Evolutionary conservation across 2,888 invertebrate species (phyloP).

Genomic region (Acanthosepion esculentum): DNA sequence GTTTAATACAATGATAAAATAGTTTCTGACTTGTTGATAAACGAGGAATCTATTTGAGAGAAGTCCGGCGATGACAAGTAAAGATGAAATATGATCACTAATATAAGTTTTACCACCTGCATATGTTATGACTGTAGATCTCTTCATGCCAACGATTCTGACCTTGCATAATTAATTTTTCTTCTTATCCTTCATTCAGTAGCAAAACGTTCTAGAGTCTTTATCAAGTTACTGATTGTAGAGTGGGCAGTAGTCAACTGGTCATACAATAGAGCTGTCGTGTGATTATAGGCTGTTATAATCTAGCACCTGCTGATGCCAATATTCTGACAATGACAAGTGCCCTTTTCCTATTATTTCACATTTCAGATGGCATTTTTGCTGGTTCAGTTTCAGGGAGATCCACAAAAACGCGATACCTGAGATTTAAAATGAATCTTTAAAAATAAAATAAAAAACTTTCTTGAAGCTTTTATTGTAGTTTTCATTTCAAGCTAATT

Average conservation of each 20-base stretch:
- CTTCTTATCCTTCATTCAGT: not conserved
- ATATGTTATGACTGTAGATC: not conserved
- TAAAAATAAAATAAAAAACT: too few relatives aligned
- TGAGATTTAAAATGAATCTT: too few relatives aligned
- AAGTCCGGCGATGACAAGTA: not conserved
- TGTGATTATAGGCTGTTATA: not conserved
- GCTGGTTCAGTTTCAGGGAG: too few relatives aligned
- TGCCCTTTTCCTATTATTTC: not conserved
- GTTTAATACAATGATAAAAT: too few relatives aligned
- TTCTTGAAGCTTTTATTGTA: too few relatives aligned
- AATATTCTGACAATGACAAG: not conserved
- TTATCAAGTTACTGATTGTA: constrained; percentile 2
- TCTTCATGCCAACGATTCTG: not conserved
- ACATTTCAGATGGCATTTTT: too few relatives aligned
- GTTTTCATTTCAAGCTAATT: too few relatives aligned
- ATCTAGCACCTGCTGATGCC: not conserved
- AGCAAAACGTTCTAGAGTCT: not conserved
- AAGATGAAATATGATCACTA: not conserved
- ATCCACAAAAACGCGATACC: too few relatives aligned
- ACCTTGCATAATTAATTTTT: not conserved
- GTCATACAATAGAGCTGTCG: not conserved
- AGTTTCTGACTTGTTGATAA: not conserved
- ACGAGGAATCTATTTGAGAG: not conserved
- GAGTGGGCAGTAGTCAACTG: not conserved
- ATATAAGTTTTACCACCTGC: not conserved